phyloP scores from a whole-genome alignment of 2,797 vertebrate species.

The Sciurus carolinensis region DNA sequence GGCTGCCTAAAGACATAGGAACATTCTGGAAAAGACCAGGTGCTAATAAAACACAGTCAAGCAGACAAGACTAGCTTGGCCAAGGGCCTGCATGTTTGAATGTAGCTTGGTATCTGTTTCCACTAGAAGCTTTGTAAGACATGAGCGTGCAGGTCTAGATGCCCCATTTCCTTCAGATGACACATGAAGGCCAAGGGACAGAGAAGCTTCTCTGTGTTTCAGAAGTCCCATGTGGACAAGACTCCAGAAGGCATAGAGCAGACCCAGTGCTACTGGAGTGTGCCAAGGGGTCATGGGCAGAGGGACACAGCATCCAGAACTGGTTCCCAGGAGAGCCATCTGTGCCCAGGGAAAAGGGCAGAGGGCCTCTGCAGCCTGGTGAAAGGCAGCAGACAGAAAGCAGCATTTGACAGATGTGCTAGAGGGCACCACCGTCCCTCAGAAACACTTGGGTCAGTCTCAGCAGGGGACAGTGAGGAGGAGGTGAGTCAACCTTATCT shows the following conservation, averaged over 20 bases:
- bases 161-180: background rate
- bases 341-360: background rate
- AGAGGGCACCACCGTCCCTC: background rate
- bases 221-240: background rate
- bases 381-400: background rate
- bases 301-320: background rate
- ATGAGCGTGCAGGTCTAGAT: background rate
- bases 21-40: background rate
- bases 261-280: accelerated
- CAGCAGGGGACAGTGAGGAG: background rate
- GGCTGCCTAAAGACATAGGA: background rate
- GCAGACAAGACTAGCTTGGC: background rate
- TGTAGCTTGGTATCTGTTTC: background rate
- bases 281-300: background rate
- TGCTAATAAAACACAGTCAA: background rate
- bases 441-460: background rate
- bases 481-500: too few species aligned
- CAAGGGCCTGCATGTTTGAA: too few species aligned
- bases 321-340: background rate
- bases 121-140: background rate
- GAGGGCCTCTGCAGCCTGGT: too few species aligned
- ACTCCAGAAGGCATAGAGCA: background rate
- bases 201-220: background rate
- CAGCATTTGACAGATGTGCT: background rate
- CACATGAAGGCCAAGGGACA: background rate